Base-by-base conservation (phyloP, 1,140 invertebrate species). In the Mycetomoellerius zeteki region DNA sequence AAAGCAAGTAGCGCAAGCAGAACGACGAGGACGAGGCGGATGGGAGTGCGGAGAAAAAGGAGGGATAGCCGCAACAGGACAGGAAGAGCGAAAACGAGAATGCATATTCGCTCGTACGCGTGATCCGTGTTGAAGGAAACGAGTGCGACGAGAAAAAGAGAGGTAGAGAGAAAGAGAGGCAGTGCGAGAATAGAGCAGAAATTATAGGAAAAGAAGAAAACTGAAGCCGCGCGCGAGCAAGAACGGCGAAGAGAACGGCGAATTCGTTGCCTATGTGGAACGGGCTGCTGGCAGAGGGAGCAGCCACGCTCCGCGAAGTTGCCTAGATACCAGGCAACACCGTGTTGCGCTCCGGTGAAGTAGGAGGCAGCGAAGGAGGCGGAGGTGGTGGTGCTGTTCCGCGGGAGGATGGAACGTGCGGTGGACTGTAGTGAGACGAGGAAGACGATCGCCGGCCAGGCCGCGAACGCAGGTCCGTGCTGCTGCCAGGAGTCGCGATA, bases 321-420 rank as follows among this genome's bases (percentile, higher is more conserved):
- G 89, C 89, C 89, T 88, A 72, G 89, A 90, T 88, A 90, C 88
- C 85, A 81, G 76, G 80, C 80, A 89, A 87, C 89, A 90, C 89
- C 89, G 89, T 90, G 89, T 90, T 90, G 89, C 89, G 89, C 89
- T 88, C 88, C 88, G 81, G 58, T 88, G 47, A 88, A 90, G 89
- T 85, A 90, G 89, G 89, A 90, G 89, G 81, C 71, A 87, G 78
- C 78, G 73, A 80, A 89, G 77, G 77, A 54, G 89, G 73, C 75
- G 89, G 80, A 81, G 88, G 86, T 85, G 89, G 89, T 72, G 86
- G 86, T 86, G 82, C 80, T 82, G 65, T 72, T 86, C 77, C 75
- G 21, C 81, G 77, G 33, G 85, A 91, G 88, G 86, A 91, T 88
- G 89, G 89, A 90, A 85, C 58, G 81, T 62, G 58, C 78, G 50